Evolutionary conservation across 1,140 invertebrate genomes (phyloP), one percentile per base, ranked within the genome.

Genomic region (Bathynomus jamesi): DNA sequence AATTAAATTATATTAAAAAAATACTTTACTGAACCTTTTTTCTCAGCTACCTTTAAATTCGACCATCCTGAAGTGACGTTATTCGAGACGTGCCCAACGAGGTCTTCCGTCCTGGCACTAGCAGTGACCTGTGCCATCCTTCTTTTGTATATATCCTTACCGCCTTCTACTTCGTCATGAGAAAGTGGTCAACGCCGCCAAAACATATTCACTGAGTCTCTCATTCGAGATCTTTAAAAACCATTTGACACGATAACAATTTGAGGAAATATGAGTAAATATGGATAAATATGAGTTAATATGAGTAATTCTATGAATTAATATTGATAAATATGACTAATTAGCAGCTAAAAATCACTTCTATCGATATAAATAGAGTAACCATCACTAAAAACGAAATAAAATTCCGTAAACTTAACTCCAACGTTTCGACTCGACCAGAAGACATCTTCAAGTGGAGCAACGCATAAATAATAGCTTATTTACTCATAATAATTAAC

Each of bases 121-220:
- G 91, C 91, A 66, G 91, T 96, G 0, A 94, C 92, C 60, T 95
- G 93, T 81, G 92, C 91, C 46, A 85, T 96, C 40, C 85, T 96
- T 71, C 87, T 95, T 46, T 86, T 96, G 87, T 96, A 21, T 96
- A 96, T 83, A 88, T 93, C 78, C 90, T 89, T 67, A 94, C 91
- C 28, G 86, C 94, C 75, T 93, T 93, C 85, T 92, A 90, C 81
- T 93, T 93, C 83, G 92, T 91, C 84, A 92, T 93, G 89, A 91
- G 91, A 81, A 93, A 93, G 81, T 94, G 91, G 91, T 85, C 93
- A 81, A 86, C 88, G 76, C 91, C 91, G 24, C 86, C 88, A 70
- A 93, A 93, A 67, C 72, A 64, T 28, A 28, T 75, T 21, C 72
- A 71, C 60, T 77, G 73, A 64, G 31, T 10, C 27, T 13, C 28